Evolutionary conservation across 2,797 vertebrate genomes (phyloP).

Genomic region (Coregonus suidteri): DNA sequence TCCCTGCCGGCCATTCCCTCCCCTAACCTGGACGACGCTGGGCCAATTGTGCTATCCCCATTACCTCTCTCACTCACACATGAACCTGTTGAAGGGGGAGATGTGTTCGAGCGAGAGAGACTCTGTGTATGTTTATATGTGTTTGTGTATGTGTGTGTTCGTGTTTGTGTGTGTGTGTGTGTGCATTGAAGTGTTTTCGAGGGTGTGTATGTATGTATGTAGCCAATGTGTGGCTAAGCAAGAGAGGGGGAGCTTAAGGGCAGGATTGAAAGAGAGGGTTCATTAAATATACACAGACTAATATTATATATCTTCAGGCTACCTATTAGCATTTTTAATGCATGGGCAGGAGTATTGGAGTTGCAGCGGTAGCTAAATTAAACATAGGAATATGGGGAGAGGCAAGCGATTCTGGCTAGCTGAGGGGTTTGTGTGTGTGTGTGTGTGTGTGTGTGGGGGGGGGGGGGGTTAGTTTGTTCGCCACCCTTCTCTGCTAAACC

Average conservation of each 20-base stretch:
- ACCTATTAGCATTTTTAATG: conserved; percentile 62
- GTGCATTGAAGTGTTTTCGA: no score
- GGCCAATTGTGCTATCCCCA: no score
- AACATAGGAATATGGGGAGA: conserved; percentile 31
- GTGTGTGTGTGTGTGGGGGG: conserved; percentile 17
- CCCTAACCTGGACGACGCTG: no score
- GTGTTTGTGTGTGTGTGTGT: neutral
- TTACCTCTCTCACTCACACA: neutral
- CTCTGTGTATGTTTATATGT: neutral
- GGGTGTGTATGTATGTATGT: neutral
- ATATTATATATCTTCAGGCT: conserved; percentile 56
- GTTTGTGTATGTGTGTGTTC: neutral
- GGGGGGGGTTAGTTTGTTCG: conserved; percentile 21
- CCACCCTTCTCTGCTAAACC: conserved; percentile 38
- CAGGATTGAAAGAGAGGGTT: conserved; percentile 56
- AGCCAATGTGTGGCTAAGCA: neutral
- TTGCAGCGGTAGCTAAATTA: conserved; percentile 50
- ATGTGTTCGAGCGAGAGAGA: neutral
- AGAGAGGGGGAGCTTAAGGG: conserved; percentile 21
- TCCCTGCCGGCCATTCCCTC: no score
- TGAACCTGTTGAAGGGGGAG: neutral
- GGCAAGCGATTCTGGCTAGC: neutral
- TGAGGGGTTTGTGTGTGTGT: neutral
- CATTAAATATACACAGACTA: conserved; percentile 59
- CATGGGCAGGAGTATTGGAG: conserved; percentile 38